Evolutionary conservation across 2,113 vertebrate species (phyloP), one percentile per base, ranked within the genome.

Genomic region (Atlantisia rogersi): DNA sequence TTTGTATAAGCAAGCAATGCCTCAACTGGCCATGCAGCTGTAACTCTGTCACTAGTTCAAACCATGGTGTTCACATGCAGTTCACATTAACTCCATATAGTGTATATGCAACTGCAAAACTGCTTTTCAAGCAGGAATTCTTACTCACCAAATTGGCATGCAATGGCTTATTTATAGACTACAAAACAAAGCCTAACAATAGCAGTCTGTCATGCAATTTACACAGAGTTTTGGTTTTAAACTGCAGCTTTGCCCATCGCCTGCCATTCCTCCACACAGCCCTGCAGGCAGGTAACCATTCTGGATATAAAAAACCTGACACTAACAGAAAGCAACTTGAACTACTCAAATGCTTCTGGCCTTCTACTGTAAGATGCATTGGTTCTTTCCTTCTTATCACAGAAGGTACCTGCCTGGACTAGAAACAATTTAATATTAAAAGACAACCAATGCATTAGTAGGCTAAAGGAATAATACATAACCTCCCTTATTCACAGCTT

Each of bases 111-210:
- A 85, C 82, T 53, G 77, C 22, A 42, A 82, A 95, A 79, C 60
- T 87, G 70, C 62, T 92, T 75, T 82, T 79, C 65, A 50, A 91
- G 79, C 75, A 90, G 71, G 55, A 85, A 74, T 88, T 58, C 82
- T 91, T 95, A 91, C 84, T 95, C 94, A 95, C 28, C 65, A 53
- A 95, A 84, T 3, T 89, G 86, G 93, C 75, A 91, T 80, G 88
- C 92, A 70, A 50, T 82, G 70, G 73, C 75, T 93, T 93, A 95
- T 95, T 95, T 95, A 96, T 86, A 96, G 93, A 62, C 60, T 82
- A 58, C 75, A 62, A 82, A 96, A 90, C 84, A 95, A 95, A 94
- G 90, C 75, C 88, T 56, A 91, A 89, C 87, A 96, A 85, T 53
- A 87, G 81, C 18, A 85, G 44, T 18, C 58, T 35, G 40, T n/a